Evolutionary conservation across 2,888 invertebrate genomes (phyloP).

Genomic region (Synanthedon formicaeformis): DNA sequence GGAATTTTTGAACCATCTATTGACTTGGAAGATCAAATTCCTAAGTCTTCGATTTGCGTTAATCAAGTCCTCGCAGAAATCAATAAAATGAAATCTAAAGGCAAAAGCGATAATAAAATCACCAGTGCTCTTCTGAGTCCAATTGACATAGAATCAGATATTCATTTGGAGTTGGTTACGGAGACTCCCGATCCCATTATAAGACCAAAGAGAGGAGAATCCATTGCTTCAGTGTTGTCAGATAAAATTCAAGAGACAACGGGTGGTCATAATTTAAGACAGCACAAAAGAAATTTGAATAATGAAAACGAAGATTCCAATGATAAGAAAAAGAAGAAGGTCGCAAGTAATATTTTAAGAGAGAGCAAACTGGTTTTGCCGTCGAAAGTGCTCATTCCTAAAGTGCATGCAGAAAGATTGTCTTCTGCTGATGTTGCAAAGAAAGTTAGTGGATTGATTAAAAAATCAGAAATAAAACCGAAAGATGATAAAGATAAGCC

Average conservation of each 20-base stretch:
- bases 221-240: slow-evolving; percentile 58
- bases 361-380: slow-evolving; percentile 61
- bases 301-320: slow-evolving; percentile 45
- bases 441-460: slow-evolving; percentile 30
- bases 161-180: slow-evolving; percentile 50
- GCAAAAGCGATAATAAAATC: slow-evolving; percentile 31
- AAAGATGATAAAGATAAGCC: slow-evolving; percentile 32
- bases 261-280: slow-evolving; percentile 57
- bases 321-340: slow-evolving; percentile 60
- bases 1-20: slow-evolving; percentile 79
- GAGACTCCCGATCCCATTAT: slow-evolving; percentile 51
- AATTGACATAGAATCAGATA: slow-evolving; percentile 56
- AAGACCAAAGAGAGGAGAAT: slow-evolving; percentile 56
- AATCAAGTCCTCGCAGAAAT: slow-evolving; percentile 40
- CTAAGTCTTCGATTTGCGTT: slow-evolving; percentile 67
- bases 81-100: slow-evolving; percentile 47
- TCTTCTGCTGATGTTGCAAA: slow-evolving; percentile 32
- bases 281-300: slow-evolving; percentile 50
- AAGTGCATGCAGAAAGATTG: slow-evolving; percentile 51
- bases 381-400: slow-evolving; percentile 46
- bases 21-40: slow-evolving; percentile 76
- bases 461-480: slow-evolving; percentile 26
- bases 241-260: slow-evolving; percentile 61
- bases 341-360: slow-evolving; percentile 43
- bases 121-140: slow-evolving; percentile 31